Conservation (phyloP, 2,797 vertebrate genomes). For the Crax fasciolata region DNA sequence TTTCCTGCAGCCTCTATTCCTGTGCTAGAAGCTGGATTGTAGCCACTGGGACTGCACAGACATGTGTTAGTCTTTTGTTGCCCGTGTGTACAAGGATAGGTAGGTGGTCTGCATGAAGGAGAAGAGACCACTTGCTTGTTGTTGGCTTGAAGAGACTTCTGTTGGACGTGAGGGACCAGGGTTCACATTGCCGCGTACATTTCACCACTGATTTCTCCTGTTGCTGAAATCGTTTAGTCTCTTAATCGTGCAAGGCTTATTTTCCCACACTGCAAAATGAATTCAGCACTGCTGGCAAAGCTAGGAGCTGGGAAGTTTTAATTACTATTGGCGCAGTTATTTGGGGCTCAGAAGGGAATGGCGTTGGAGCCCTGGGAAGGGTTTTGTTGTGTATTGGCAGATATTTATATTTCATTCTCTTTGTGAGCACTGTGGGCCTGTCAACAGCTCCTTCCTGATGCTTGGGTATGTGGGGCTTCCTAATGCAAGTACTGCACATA, state of each 20-base stretch:
- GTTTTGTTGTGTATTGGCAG: constrained; percentile 1
- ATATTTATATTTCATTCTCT: neutral
- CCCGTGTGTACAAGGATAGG: neutral
- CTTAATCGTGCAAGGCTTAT: constrained; percentile 28
- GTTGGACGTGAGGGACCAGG: neutral
- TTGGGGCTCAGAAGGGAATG: neutral
- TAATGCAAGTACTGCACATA: neutral
- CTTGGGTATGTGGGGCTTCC: neutral
- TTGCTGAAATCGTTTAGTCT: neutral
- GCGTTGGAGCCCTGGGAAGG: constrained; percentile 31
- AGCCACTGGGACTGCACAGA: neutral
- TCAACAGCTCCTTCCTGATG: constrained; percentile 9
- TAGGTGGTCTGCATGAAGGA: accelerated
- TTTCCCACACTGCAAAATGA: constrained; percentile 55
- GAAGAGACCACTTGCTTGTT: neutral
- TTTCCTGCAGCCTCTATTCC: neutral
- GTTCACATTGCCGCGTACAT: neutral
- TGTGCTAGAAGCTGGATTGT: neutral
- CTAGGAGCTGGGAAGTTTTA: constrained; percentile 14
- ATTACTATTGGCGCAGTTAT: constrained; percentile 43
- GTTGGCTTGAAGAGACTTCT: neutral
- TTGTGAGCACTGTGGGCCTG: neutral
- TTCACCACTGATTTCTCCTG: neutral
- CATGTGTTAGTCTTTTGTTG: neutral
- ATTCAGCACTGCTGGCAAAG: neutral